A percentile compares a stretch with the other conserved stretches of the same genome.
Conservation (phyloP, 2,113 vertebrate genomes). For the Microcebus ravelobensis region DNA sequence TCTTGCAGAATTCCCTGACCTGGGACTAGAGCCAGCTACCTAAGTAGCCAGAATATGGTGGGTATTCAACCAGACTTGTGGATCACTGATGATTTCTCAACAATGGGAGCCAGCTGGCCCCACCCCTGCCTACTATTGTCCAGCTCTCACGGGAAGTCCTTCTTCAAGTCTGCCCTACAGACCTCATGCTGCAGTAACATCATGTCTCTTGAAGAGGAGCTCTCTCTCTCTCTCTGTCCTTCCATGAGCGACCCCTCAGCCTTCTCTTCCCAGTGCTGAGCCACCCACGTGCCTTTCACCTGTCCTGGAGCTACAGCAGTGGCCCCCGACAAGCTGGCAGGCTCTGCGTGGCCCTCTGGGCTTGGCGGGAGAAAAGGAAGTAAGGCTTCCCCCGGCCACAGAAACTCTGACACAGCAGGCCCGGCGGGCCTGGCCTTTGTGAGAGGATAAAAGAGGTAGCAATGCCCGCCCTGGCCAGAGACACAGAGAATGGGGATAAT, state of each 20-base stretch:
- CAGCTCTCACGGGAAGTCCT: slow-evolving; percentile 38
- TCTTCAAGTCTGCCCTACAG: slow-evolving; percentile 44
- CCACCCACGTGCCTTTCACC: slow-evolving; percentile 52
- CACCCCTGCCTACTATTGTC: not conserved
- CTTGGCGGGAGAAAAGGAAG: slow-evolving; percentile 44
- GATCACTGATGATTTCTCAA: not conserved
- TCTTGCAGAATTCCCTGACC: not conserved
- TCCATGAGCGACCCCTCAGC: not conserved
- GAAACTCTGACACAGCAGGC: slow-evolving; percentile 78
- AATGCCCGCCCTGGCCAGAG: slow-evolving; percentile 75
- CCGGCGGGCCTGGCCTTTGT: slow-evolving; percentile 72
- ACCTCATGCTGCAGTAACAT: slow-evolving; percentile 25
- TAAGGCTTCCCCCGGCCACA: not conserved
- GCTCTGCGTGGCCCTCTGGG: slow-evolving; percentile 22
- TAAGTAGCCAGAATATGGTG: not conserved
- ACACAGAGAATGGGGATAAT: slow-evolving; percentile 85
- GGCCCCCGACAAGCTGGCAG: slow-evolving; percentile 38
- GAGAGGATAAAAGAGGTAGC: slow-evolving; percentile 80
- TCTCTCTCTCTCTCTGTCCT: slow-evolving; percentile 11
- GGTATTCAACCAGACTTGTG: not conserved
- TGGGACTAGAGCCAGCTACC: not conserved
- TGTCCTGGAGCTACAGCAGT: slow-evolving; percentile 46
- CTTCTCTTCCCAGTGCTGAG: slow-evolving; percentile 44
- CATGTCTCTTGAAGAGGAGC: not conserved
- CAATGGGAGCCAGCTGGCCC: not conserved